Evolutionary conservation across 2,797 vertebrate genomes (phyloP), one percentile per base, ranked within the genome.

Genomic region (Gallinago nigripennis): DNA sequence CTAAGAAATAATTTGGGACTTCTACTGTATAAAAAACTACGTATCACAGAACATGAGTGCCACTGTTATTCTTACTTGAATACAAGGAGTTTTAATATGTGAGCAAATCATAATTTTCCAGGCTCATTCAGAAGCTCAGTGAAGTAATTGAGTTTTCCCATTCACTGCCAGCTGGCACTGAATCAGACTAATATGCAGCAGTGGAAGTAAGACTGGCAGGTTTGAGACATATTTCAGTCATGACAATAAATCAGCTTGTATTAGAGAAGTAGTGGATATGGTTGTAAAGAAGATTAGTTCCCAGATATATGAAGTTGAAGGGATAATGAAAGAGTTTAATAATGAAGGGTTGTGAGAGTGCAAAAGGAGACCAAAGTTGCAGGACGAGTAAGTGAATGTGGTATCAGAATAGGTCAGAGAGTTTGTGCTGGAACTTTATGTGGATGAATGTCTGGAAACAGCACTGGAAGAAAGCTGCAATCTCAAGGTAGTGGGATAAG

Each of bases 151-250:
- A 48, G 17, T 56, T 90, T 94, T 92, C 51, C 39, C 8, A 63
- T 77, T 48, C 61, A 19, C 66, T 88, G 86, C 76, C 75, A 85
- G 66, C 71, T 95, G 88, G 83, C 88, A 80, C 71, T 24, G 46
- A 72, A 39, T 79, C 83, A 92, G 66, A 76, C 9, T 58, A 39
- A 80, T 25, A 50, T 46, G 54, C 50, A 51, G 35, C 71, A 72
- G 68, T 86, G 68, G 86, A 84, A 90, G 37, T 56, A 76, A 86
- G 48, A 57, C 63, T 77, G 54, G 56, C 80, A 66, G 56, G 33
- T 86, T 70, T 96, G 92, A 95, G 45, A 91, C 78, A 35, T 82
- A 50, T 73, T 94, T 94, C 68, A 70, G 83, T 56, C 61, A 63
- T 30, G 43, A 77, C 63, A 61, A 82, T 70, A 77, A 78, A 64